phyloP scores from a whole-genome alignment of 1,140 invertebrate genomes.

The Lutraria rhynchaena region DNA sequence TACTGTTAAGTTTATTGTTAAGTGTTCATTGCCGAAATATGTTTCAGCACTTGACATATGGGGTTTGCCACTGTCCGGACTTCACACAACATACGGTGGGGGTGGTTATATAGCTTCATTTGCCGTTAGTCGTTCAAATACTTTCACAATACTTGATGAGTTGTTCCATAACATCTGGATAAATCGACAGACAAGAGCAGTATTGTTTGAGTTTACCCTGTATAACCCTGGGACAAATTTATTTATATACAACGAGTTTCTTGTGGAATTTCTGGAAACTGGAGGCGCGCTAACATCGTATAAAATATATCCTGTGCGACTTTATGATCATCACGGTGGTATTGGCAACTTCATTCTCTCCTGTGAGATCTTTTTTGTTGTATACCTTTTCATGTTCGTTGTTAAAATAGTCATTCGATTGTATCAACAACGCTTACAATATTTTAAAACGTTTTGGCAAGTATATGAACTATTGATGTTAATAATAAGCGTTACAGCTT shows the following conservation, averaged over 20 bases:
- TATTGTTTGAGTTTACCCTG: constrained; percentile 83
- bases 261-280: constrained; percentile 81
- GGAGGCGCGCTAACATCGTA: constrained; percentile 70
- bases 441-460: constrained; percentile 60
- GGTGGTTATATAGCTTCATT: constrained; percentile 62
- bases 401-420: constrained; percentile 35
- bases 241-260: constrained; percentile 61
- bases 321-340: constrained; percentile 25
- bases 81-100: constrained; percentile 59
- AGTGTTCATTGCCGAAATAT: too few relatives aligned
- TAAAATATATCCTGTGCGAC: constrained; percentile 43
- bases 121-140: constrained; percentile 27
- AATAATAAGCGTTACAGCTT: background rate
- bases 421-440: constrained; percentile 10
- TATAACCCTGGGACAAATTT: constrained; percentile 81
- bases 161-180: constrained; percentile 81
- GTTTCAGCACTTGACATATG: constrained; percentile 32
- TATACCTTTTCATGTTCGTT: constrained; percentile 30
- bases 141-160: constrained; percentile 64
- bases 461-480: constrained; percentile 47
- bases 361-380: constrained; percentile 48
- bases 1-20: too few relatives aligned
- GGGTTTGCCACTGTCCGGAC: constrained; percentile 48
- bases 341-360: constrained; percentile 26
- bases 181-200: constrained; percentile 82